phyloP scores from a whole-genome alignment of 2,797 vertebrate species.

The Neomorphus geoffroyi region DNA sequence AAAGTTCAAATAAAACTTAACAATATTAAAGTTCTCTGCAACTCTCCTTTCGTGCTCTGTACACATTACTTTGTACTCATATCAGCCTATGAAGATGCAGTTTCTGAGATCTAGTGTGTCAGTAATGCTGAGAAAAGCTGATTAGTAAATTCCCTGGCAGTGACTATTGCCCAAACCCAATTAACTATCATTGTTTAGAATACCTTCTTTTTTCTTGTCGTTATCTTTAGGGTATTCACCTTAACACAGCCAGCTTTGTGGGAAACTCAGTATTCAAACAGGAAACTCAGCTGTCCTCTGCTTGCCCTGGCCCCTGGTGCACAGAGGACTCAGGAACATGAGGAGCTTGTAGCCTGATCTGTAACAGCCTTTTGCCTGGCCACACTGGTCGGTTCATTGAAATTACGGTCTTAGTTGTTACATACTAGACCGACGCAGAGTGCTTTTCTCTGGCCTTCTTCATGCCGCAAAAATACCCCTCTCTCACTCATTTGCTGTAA shows the following conservation, averaged over 20 bases:
- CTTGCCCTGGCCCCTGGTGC: neutral
- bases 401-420: neutral
- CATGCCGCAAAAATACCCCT: neutral
- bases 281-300: neutral
- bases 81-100: slow-evolving; percentile 30
- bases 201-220: slow-evolving; percentile 16
- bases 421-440: neutral
- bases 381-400: neutral
- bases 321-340: neutral
- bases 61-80: slow-evolving; percentile 39
- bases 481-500: neutral
- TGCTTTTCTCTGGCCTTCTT: neutral
- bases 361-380: neutral
- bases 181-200: slow-evolving; percentile 42
- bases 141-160: slow-evolving; percentile 55
- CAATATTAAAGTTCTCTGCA: slow-evolving; percentile 61
- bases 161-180: slow-evolving; percentile 44
- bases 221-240: slow-evolving; percentile 22
- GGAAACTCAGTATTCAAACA: slow-evolving; percentile 1
- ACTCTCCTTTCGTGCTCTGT: slow-evolving; percentile 13
- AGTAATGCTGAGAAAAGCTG: slow-evolving; percentile 42
- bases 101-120: slow-evolving; percentile 1
- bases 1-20: slow-evolving; percentile 73
- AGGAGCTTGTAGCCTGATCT: neutral
- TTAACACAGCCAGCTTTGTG: neutral